These are phyloP conservation scores for Trypoxylus dichotomus DNA, from an alignment of 1,140 invertebrate species.

Conservation along the genomic window DNA sequence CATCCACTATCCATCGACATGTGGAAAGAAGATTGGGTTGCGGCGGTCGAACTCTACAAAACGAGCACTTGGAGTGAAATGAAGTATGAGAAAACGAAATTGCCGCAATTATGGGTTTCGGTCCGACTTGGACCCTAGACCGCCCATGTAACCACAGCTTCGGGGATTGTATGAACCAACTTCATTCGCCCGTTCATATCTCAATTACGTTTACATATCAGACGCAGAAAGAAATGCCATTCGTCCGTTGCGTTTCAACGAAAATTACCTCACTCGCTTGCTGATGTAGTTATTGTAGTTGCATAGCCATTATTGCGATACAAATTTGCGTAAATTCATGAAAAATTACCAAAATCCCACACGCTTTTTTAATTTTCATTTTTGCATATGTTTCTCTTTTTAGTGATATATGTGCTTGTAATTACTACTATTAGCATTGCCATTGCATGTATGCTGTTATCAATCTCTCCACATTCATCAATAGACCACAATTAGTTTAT, in stretches of 20 bases:
- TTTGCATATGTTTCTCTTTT: too few species aligned
- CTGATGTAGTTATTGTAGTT: conserved; percentile 13
- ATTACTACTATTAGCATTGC: too few species aligned
- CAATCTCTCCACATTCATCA: too few species aligned
- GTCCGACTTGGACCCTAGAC: conserved; percentile 43
- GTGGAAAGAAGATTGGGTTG: conserved; percentile 23
- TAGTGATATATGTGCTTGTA: too few species aligned
- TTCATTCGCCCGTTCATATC: conserved; percentile 44
- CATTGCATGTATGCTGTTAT: too few species aligned
- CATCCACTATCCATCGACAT: conserved; percentile 19
- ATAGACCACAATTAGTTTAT: too few species aligned
- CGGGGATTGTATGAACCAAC: conserved; percentile 36
- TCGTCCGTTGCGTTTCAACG: conserved; percentile 10
- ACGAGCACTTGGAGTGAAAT: conserved; percentile 41
- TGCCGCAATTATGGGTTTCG: conserved; percentile 50
- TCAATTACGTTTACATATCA: conserved; percentile 42
- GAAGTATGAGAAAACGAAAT: conserved; percentile 51
- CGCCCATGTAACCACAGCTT: conserved; percentile 50
- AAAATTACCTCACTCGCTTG: neutral
- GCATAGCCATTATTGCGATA: neutral
- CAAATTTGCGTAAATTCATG: neutral
- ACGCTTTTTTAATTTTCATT: too few species aligned
- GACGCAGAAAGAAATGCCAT: conserved; percentile 22
- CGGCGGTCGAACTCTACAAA: conserved; percentile 31
- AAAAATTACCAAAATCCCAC: neutral